Conservation (phyloP, 2,888 invertebrate species). For the Oscheius sp. region DNA sequence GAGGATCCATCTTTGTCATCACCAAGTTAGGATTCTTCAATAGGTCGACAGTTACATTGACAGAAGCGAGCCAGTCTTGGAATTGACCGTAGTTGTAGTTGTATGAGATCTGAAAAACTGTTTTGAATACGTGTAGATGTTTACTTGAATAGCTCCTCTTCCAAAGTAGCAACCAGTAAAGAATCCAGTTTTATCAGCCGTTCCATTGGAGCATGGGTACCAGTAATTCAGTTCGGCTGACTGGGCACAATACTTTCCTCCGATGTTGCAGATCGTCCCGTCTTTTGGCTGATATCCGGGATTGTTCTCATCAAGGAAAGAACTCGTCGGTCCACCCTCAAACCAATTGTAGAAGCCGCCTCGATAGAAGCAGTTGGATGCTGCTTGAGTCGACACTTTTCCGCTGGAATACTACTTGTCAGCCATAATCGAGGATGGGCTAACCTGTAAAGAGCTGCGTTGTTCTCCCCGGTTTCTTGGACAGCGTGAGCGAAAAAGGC, state of each 20-base stretch:
- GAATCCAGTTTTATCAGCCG: constrained; percentile 16
- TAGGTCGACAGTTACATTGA: constrained; percentile 55
- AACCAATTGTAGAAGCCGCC: constrained; percentile 72
- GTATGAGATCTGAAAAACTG: constrained; percentile 59
- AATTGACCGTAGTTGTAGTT: constrained; percentile 71
- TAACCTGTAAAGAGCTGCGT: constrained; percentile 63
- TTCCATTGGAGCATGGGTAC: constrained; percentile 54
- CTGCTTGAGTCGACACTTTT: constrained; percentile 42
- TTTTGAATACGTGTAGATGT: too few relatives aligned
- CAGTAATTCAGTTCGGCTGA: constrained; percentile 59
- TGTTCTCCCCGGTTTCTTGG: constrained; percentile 70
- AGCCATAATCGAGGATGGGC: too few relatives aligned
- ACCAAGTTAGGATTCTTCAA: constrained; percentile 62
- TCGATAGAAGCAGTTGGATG: constrained; percentile 67
- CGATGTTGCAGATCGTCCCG: constrained; percentile 51
- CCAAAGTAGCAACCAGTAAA: constrained; percentile 66
- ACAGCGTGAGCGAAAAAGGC: constrained; percentile 69
- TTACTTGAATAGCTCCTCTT: constrained; percentile 65
- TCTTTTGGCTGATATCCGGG: constrained; percentile 62
- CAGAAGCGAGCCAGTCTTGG: constrained; percentile 57
- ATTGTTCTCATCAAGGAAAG: constrained; percentile 54
- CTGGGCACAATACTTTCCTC: constrained; percentile 53
- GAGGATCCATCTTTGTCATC: constrained; percentile 66
- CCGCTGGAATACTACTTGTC: neutral
- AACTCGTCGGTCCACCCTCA: constrained; percentile 60